Evolutionary conservation across 2,797 vertebrate genomes (phyloP).

Genomic region (Clarias pachynema): DNA sequence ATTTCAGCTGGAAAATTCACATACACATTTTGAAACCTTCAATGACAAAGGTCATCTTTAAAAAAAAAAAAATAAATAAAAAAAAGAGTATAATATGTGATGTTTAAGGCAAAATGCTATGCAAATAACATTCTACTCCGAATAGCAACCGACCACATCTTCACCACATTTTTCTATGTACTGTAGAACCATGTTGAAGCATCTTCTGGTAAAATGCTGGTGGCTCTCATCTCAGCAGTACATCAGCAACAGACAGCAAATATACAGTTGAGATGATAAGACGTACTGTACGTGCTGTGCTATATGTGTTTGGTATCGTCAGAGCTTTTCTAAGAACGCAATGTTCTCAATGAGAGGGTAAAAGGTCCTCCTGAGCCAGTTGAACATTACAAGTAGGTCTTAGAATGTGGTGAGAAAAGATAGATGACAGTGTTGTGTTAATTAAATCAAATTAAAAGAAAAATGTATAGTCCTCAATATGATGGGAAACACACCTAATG

Average conservation of each 20-base stretch:
- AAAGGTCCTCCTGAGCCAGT: background rate
- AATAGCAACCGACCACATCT: conserved; percentile 4
- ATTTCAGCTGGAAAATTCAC: no score
- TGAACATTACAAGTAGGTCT: background rate
- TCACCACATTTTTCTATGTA: background rate
- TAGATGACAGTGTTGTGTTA: background rate
- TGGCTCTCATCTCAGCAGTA: background rate
- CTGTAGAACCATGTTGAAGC: background rate
- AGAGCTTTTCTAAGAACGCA: conserved; percentile 3
- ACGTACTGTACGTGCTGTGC: background rate
- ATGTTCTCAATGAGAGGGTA: conserved; percentile 2
- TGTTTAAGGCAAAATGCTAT: no score
- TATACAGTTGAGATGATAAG: background rate
- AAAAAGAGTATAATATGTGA: no score
- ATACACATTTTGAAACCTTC: no score
- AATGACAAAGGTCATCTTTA: no score
- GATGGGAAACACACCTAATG: background rate
- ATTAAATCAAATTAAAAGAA: background rate
- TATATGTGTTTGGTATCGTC: background rate
- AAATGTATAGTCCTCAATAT: background rate
- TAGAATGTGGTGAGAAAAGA: background rate
- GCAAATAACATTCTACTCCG: background rate
- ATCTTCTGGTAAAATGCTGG: background rate
- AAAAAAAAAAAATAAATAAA: no score
- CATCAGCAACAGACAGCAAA: background rate